Evolutionary conservation across 2,888 invertebrate species (phyloP).

Genomic region (Molanna angustata): DNA sequence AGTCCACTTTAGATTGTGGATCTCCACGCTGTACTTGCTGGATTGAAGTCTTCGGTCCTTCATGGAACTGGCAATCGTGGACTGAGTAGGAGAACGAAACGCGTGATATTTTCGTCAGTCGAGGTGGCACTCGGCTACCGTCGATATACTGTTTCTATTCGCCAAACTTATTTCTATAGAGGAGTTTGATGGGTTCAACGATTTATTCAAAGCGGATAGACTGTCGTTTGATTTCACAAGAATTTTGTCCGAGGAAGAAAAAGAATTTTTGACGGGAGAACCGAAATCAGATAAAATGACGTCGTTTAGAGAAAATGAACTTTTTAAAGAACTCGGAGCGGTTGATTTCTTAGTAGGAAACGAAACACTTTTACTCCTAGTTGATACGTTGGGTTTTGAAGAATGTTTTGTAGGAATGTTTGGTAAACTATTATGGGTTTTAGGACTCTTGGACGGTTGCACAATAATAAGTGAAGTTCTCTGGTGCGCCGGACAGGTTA

Average conservation of each 20-base stretch:
- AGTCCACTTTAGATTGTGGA: slow-evolving; percentile 9
- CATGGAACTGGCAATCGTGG: slow-evolving; percentile 12
- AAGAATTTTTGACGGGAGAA: slow-evolving; percentile 3
- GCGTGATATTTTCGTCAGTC: slow-evolving; percentile 11
- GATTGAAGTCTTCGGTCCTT: slow-evolving; percentile 14
- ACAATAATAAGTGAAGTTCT: slow-evolving; percentile 14
- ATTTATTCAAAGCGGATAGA: not conserved
- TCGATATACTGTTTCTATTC: slow-evolving; percentile 7
- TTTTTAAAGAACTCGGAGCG: slow-evolving; percentile 5
- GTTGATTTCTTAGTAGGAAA: slow-evolving; percentile 11
- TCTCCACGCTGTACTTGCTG: slow-evolving; percentile 15
- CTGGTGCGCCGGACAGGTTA: not conserved
- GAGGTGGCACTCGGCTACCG: slow-evolving; percentile 18
- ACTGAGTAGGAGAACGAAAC: slow-evolving; percentile 12
- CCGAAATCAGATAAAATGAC: not conserved
- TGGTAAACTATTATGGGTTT: not conserved
- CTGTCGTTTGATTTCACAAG: not conserved
- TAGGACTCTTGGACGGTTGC: slow-evolving; percentile 7
- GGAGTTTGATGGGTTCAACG: slow-evolving; percentile 3
- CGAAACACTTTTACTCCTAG: slow-evolving; percentile 8
- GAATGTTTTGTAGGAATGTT: not conserved
- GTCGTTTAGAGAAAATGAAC: slow-evolving; percentile 12
- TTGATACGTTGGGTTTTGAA: not conserved
- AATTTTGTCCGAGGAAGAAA: not conserved
- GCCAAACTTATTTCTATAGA: slow-evolving; percentile 13